Conservation (phyloP, 2,113 vertebrate genomes). For the Pterophyllum scalare region DNA sequence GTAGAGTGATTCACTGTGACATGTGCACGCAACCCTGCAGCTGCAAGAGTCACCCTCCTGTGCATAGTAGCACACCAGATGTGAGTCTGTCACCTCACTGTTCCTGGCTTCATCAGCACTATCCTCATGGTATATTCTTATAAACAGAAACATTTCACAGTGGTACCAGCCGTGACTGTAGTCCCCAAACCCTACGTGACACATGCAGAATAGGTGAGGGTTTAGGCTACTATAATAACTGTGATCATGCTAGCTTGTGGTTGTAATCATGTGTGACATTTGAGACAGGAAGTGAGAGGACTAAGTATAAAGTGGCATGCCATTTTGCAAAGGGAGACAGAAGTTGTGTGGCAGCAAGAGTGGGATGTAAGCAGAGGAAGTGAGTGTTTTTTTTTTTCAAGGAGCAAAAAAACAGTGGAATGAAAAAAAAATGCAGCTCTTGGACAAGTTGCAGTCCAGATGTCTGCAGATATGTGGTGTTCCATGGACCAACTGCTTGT, state of each 20-base stretch:
- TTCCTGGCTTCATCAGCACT: neutral
- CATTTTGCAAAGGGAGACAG: neutral
- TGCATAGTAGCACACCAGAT: conserved; percentile 46
- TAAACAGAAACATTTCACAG: neutral
- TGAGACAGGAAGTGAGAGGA: conserved; percentile 53
- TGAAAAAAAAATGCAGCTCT: neutral
- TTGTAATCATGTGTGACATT: conserved; percentile 19
- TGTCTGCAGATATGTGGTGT: neutral
- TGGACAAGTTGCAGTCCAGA: neutral
- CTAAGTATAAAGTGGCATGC: conserved; percentile 28
- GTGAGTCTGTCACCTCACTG: conserved; percentile 15
- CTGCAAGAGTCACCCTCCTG: conserved; percentile 33
- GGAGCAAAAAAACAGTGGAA: neutral
- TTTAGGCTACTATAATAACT: neutral
- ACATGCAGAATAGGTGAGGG: neutral
- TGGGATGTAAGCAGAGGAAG: conserved; percentile 18
- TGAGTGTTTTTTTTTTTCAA: neutral
- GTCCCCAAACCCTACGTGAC: neutral
- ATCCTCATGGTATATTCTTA: neutral
- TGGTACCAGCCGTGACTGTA: neutral
- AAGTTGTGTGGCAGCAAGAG: conserved; percentile 6
- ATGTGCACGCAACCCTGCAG: conserved; percentile 59
- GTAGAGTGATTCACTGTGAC: conserved; percentile 50
- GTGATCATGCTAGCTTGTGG: neutral
- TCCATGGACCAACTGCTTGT: neutral